Evolutionary conservation across 2,113 vertebrate species (phyloP).

Genomic region (Pan troglodytes): NHGRI_mPanTro3-v2.1_pri NC_072411.2:109982001-109982500

Average conservation of each 20-base stretch:
- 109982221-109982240: neutral
- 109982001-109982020: neutral
- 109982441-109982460: neutral
- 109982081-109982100: neutral
- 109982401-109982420: neutral
- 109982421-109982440: neutral
- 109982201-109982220: neutral
- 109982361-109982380: neutral
- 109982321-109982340: constrained; percentile 75
- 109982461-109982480: neutral
- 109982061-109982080: neutral
- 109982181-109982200: neutral
- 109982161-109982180: neutral
- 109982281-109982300: neutral
- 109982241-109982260: neutral
- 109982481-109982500: neutral
- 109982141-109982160: neutral
- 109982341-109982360: neutral
- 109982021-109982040: neutral
- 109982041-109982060: neutral
- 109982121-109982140: neutral
- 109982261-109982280: neutral
- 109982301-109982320: constrained; percentile 29
- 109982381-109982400: neutral
- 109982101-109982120: neutral